These are phyloP conservation scores for Bettongia penicillata DNA, from an alignment of 2,113 vertebrate species.

Conservation along the genomic window DNA sequence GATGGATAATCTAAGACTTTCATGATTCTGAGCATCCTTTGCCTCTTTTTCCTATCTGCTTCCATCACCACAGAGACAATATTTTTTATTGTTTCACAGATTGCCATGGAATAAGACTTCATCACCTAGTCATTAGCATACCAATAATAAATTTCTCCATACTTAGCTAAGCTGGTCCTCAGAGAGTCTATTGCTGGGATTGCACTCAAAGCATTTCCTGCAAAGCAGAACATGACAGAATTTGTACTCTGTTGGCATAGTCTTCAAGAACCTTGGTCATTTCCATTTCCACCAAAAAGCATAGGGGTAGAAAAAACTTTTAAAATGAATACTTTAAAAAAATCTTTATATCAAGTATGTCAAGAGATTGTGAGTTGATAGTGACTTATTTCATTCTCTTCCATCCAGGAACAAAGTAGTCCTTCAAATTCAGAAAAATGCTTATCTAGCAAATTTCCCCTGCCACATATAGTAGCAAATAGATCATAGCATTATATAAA, in stretches of 20 bases:
- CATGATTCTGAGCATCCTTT: neutral
- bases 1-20: neutral
- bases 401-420: no score
- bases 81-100: neutral
- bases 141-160: neutral
- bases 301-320: neutral
- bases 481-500: neutral
- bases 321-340: neutral
- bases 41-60: neutral
- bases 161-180: neutral
- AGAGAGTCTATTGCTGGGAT: neutral
- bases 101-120: neutral
- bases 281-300: neutral
- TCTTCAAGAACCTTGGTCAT: neutral
- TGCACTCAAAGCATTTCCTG: neutral
- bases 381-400: no score
- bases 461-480: no score
- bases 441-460: no score
- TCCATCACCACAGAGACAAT: neutral
- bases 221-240: neutral
- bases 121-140: neutral
- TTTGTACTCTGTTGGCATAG: neutral
- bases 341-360: neutral
- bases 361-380: neutral
- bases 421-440: no score